Base-by-base conservation (phyloP, 1,140 invertebrate genomes). In the Zaprionus vittiger region DNA sequence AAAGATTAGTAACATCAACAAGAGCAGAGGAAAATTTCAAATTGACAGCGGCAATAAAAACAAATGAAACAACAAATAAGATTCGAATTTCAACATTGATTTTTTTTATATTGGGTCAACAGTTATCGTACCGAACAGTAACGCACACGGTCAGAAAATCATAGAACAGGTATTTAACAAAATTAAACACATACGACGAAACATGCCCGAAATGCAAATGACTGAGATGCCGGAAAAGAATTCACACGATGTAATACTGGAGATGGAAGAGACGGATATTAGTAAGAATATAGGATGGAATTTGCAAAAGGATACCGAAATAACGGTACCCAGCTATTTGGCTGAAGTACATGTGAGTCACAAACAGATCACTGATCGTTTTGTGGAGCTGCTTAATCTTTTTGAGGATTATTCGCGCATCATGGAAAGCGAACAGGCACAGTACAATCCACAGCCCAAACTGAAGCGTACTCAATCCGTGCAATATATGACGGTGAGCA, bases 341-440 rank as follows among this genome's bases (percentile, higher is more conserved):
- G n/a, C 54, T n/a, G 77, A 83, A 11, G 47, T 81, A 12, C 77
- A 89, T 6, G 41, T 81, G 3, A 89, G 69, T 17, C 81, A 90
- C 57, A 74, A 67, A 14, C 76, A 80, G 17, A 89, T 89, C 15
- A 76, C 54, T 5, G 67, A 82, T 34, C 73, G 82, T 6, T 89
- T 89, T 44, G 49, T 49, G 1, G 85, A 89, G 15, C 76, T 89
- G 11, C 66, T 89, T 4, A 73, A 69, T 22, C 52, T 90, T 5
- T 80, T 90, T 7, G 85, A 90, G 31, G 68, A 66, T 15, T 86
- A 90, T 52, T 63, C 73, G 7, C 69, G 65, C 20, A 61, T 85
- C 20, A 44, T 85, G 11, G 54, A 75, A 5, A 77, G 2, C 26
- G 73, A 75, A 17, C 44, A 74, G 31, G 49, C 55, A 9, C 61